These are phyloP conservation scores for Agrochola circellaris DNA, from an alignment of 2,888 invertebrate genomes.

Conservation along the genomic window DNA sequence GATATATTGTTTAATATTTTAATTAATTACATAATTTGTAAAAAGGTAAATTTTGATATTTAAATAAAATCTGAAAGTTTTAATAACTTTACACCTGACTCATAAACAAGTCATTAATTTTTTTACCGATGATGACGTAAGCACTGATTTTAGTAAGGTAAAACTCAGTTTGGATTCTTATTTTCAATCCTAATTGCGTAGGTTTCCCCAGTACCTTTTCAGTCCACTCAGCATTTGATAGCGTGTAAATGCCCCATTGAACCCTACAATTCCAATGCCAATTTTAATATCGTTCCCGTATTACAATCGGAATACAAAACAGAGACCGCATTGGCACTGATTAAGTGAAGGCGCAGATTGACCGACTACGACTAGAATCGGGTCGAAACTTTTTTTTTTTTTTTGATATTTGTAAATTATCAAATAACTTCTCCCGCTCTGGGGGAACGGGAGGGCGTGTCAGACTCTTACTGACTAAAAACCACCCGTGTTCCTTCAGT, in stretches of 20 bases:
- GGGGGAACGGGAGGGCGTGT: too few relatives aligned
- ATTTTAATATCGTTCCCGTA: slow-evolving; percentile 47
- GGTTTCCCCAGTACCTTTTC: background rate
- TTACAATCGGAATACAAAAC: slow-evolving; percentile 46
- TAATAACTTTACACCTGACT: background rate
- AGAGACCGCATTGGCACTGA: slow-evolving; percentile 19
- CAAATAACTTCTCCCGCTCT: too few relatives aligned
- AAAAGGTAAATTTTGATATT: background rate
- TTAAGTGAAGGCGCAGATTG: slow-evolving; percentile 17
- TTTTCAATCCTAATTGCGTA: background rate
- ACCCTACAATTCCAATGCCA: slow-evolving; percentile 37
- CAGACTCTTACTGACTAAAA: too few relatives aligned
- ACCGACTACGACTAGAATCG: slow-evolving; percentile 13
- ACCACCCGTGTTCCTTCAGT: too few relatives aligned
- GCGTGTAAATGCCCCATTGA: slow-evolving; percentile 25
- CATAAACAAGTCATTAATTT: background rate
- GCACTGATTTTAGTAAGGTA: background rate
- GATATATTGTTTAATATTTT: too few relatives aligned
- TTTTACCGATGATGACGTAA: background rate
- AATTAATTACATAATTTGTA: too few relatives aligned
- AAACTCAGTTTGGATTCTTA: background rate
- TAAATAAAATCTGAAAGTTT: background rate
- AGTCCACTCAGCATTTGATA: slow-evolving; percentile 27
- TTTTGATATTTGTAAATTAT: too few relatives aligned
- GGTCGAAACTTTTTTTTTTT: too few relatives aligned